Evolutionary conservation across 2,797 vertebrate species (phyloP).

Genomic region (Syngnathus rostellatus): DNA sequence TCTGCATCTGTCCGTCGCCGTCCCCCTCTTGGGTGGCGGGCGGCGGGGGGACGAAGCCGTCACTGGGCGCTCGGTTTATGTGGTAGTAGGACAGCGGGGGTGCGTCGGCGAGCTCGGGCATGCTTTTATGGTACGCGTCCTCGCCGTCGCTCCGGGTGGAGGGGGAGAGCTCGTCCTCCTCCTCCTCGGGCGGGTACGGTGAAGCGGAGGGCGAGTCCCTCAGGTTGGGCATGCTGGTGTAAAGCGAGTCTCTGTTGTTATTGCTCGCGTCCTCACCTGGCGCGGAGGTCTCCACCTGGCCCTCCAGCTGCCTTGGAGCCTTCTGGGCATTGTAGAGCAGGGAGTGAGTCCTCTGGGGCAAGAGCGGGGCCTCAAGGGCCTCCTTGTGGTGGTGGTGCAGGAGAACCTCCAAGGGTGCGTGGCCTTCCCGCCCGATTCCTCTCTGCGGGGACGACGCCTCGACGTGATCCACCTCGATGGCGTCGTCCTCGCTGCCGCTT

Average conservation of each 20-base stretch:
- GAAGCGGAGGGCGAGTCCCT: conserved; percentile 90
- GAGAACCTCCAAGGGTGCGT: conserved; percentile 83
- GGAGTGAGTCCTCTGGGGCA: conserved; percentile 98
- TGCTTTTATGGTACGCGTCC: conserved; percentile 93
- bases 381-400: conserved; percentile 80
- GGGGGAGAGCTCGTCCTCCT: conserved; percentile 70
- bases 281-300: conserved; percentile 66
- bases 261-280: conserved; percentile 74
- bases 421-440: conserved; percentile 65
- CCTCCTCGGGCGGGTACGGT: conserved; percentile 80
- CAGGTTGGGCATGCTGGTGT: conserved; percentile 98
- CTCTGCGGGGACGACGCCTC: conserved; percentile 78
- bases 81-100: conserved; percentile 92
- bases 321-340: conserved; percentile 91
- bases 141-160: conserved; percentile 82
- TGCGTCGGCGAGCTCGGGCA: conserved; percentile 88
- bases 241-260: conserved; percentile 95
- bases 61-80: conserved; percentile 87
- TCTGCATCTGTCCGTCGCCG: conserved; percentile 94
- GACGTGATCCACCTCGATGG: conserved; percentile 78
- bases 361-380: conserved; percentile 84
- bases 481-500: conserved; percentile 84
- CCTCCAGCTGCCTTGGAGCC: conserved; percentile 63
- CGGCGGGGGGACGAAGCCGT: conserved; percentile 82
- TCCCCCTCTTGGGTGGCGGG: conserved; percentile 82